Evolutionary conservation across 2,113 vertebrate species (phyloP), one percentile per base, ranked within the genome.

Genomic region (Anser cygnoides): DNA sequence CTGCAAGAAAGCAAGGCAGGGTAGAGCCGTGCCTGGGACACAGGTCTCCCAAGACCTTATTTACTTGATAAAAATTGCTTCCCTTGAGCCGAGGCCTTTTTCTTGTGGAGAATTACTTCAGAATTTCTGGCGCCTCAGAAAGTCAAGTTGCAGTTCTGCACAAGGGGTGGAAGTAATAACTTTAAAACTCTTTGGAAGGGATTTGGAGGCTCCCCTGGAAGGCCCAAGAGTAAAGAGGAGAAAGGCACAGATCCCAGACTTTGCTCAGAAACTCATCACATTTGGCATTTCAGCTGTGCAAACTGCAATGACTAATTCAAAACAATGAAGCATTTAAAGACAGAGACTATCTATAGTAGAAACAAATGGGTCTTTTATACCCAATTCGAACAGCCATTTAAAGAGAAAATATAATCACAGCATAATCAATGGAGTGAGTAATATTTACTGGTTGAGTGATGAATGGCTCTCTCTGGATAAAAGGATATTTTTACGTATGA

Each of bases 321-420:
- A 97, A 96, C 95, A 96, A 82, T 35, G 63, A 97, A 93, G 44
- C 72, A 84, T 91, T 98, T 97, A 94, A 88, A 91, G 58, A 80
- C 71, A 91, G 68, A 93, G 66, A 75, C 87, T 96, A 94, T 97
- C 96, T 97, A 81, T 52, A 92, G 92, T 17, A 91, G 93, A 94
- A 97, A 97, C 49, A 85, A 98, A 97, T 93, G 77, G 37, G 44
- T 91, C 76, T 95, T 96, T 97, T 96, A 93, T 89, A 96, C 80
- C 57, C 79, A 86, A 93, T 96, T 97, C 67, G 97, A 97, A 95
- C 84, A 91, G 46, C 35, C 95, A 96, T 97, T 97, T 97, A 97
- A 97, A 97, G 62, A 97, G 92, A 97, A 97, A 97, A 98, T 93
- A 95, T 96, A 97, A 97, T 97, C 95, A 95, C 78, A 75, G 55